A percentile compares a stretch with the other conserved stretches of the same genome.
phyloP scores from a whole-genome alignment of 1,140 invertebrate genomes.

The Diorhabda carinulata region DNA sequence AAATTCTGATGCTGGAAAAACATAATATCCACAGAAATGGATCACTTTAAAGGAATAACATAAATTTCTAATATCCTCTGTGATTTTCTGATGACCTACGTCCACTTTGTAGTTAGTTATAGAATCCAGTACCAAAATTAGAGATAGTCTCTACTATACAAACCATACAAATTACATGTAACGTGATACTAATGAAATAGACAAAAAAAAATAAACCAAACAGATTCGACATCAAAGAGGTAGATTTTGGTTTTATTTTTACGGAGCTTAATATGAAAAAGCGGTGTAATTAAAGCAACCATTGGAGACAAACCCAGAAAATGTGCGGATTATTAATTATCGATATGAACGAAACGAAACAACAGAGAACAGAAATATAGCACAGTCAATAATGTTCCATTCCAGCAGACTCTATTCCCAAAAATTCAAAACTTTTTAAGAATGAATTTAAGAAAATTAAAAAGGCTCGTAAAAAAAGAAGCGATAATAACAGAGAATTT shows the following conservation, averaged over 20 bases:
- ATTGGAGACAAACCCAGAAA: conserved; percentile 6
- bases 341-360: conserved; percentile 24
- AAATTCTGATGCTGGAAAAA: too few species aligned
- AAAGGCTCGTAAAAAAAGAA: too few species aligned
- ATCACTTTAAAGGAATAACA: too few species aligned
- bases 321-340: conserved; percentile 24
- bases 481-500: too few species aligned
- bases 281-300: not conserved
- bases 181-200: conserved; percentile 3
- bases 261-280: conserved; percentile 3
- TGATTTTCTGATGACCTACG: too few species aligned
- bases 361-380: conserved; percentile 7
- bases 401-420: not conserved
- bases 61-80: too few species aligned
- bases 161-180: not conserved
- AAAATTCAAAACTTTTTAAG: too few species aligned
- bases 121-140: too few species aligned
- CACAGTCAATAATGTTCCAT: conserved; percentile 16
- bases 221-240: not conserved
- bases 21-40: too few species aligned
- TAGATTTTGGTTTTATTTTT: not conserved
- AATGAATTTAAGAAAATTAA: too few species aligned
- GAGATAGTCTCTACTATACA: too few species aligned
- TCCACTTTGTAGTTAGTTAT: too few species aligned
- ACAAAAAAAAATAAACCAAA: not conserved